Evolutionary conservation across 2,888 invertebrate species (phyloP).

Genomic region (Holacanthella duospinosa): DNA sequence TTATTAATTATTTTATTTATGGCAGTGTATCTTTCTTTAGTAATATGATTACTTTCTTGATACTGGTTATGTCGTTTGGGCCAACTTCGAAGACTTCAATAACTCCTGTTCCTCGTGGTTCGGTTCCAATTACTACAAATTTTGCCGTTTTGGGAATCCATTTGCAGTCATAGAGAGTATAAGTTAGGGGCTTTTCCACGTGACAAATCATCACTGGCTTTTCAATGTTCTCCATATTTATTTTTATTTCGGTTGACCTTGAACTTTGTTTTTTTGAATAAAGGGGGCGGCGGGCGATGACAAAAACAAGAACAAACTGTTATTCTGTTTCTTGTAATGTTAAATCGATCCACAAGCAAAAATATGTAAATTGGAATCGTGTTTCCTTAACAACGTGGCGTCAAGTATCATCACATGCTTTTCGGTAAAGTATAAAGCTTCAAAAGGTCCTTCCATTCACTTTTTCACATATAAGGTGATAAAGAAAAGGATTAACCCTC

Average conservation of each 20-base stretch:
- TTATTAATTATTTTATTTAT: slow-evolving; percentile 1
- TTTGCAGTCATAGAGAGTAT: slow-evolving; percentile 81
- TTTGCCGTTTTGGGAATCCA: slow-evolving; percentile 94
- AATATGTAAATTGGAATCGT: no score
- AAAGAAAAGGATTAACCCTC: no score
- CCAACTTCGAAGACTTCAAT: slow-evolving; percentile 70
- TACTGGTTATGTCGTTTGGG: slow-evolving; percentile 58
- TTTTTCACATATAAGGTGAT: no score
- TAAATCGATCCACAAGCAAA: no score
- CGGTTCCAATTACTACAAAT: slow-evolving; percentile 75
- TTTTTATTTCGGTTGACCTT: not conserved
- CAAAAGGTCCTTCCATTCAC: no score
- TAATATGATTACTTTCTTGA: slow-evolving; percentile 50
- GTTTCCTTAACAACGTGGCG: no score
- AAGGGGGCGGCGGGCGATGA: no score
- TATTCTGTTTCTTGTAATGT: no score
- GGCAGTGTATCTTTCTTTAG: not conserved
- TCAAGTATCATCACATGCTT: no score
- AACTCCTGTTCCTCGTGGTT: slow-evolving; percentile 73
- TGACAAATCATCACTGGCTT: slow-evolving; percentile 87
- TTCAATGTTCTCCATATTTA: slow-evolving; percentile 46
- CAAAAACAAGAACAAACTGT: no score
- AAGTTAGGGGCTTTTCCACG: slow-evolving; percentile 67
- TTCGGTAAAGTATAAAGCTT: no score
- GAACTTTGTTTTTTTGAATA: no score